Evolutionary conservation across 37 sponge, comb jelly and placozoan genomes (phyloP).

Genomic region (Haliclona indistincta): DNA sequence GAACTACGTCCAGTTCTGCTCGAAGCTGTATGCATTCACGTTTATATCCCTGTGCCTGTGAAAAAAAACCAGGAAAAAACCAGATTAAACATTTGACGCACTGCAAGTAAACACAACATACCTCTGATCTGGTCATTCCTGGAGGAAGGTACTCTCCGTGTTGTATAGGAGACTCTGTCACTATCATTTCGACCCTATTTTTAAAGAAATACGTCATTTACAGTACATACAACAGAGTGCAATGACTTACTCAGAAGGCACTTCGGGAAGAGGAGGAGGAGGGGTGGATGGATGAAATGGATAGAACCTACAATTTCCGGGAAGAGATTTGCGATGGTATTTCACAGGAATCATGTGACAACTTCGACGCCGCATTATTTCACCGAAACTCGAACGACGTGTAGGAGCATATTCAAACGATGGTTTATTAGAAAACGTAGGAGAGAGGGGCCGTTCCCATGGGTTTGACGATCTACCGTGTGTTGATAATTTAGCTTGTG

Average conservation of each 20-base stretch:
- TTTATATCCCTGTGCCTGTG: not conserved
- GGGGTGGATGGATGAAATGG: not conserved
- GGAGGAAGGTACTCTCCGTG: too few relatives aligned
- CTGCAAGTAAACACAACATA: too few relatives aligned
- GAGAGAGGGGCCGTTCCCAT: slow-evolving; percentile 11
- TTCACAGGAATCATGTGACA: not conserved
- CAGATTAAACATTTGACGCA: too few relatives aligned
- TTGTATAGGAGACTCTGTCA: too few relatives aligned
- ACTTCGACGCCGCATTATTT: not conserved
- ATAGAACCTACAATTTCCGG: not conserved
- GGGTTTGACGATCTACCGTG: not conserved
- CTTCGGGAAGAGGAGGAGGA: not conserved
- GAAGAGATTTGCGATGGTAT: not conserved
- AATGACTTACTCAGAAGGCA: too few relatives aligned
- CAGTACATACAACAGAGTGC: too few relatives aligned
- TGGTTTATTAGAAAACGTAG: not conserved
- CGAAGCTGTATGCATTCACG: not conserved
- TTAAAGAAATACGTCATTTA: too few relatives aligned
- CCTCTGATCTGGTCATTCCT: slow-evolving; percentile 2
- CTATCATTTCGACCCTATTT: too few relatives aligned
- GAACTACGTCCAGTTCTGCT: not conserved
- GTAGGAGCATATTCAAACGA: not conserved
- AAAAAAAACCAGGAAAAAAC: too few relatives aligned
- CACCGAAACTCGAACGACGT: not conserved
- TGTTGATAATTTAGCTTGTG: slow-evolving; percentile 15